A percentile compares a stretch with the other conserved stretches of the same genome.
These are phyloP conservation scores for Oncorhynchus mykiss DNA, from an alignment of 2,113 vertebrate genomes.

Conservation along the genomic window DNA sequence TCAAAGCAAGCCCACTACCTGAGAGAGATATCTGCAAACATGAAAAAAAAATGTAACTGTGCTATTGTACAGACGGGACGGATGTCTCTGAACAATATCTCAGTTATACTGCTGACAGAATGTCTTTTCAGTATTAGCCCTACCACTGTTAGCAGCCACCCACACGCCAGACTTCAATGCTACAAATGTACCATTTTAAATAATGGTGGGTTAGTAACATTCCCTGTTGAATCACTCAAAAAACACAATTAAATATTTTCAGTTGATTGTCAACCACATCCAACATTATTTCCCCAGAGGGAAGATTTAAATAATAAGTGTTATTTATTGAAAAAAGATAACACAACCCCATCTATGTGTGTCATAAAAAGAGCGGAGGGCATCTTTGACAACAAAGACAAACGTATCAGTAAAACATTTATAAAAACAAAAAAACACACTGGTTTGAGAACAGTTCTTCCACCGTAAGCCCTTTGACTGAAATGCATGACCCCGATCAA, in stretches of 20 bases:
- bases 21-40: slow-evolving; percentile 41
- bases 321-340: slow-evolving; percentile 45
- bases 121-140: slow-evolving; percentile 27
- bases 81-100: slow-evolving; percentile 52
- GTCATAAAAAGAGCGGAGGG: slow-evolving; percentile 55
- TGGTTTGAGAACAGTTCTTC: not conserved
- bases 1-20: slow-evolving; percentile 5
- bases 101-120: slow-evolving; percentile 42
- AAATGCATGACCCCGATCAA: not conserved
- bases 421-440: slow-evolving; percentile 24
- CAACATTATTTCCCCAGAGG: slow-evolving; percentile 56
- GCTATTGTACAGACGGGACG: slow-evolving; percentile 26
- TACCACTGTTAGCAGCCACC: slow-evolving; percentile 21
- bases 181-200: slow-evolving; percentile 57
- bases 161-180: slow-evolving; percentile 45
- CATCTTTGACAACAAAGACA: slow-evolving; percentile 63
- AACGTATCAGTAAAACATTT: slow-evolving; percentile 27
- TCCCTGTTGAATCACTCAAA: slow-evolving; percentile 43
- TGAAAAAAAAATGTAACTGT: slow-evolving; percentile 27
- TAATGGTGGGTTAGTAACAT: slow-evolving; percentile 54
- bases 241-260: slow-evolving; percentile 52
- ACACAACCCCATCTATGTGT: slow-evolving; percentile 37
- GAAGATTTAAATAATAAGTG: slow-evolving; percentile 64
- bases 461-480: not conserved
- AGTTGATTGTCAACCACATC: slow-evolving; percentile 81